A percentile compares a stretch with the other conserved stretches of the same genome.
Evolutionary conservation across 30 jellyfish, hydroid and myxozoan species (phyloP).

Genomic region (Turritopsis dohrnii): DNA sequence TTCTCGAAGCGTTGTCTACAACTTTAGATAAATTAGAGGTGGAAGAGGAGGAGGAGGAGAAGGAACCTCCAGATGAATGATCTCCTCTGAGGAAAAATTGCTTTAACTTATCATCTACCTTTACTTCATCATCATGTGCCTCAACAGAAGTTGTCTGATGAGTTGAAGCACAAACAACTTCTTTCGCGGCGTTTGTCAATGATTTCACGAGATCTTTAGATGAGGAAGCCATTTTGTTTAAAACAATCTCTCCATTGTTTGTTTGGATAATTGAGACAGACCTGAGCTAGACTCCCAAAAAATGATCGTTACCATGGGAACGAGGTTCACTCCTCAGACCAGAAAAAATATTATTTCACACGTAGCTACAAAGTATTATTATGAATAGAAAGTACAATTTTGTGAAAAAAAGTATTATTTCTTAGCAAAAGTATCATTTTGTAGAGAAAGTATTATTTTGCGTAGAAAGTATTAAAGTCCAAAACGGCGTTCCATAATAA

Average conservation of each 20-base stretch:
- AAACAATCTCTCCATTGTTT: too few species aligned
- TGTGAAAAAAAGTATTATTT: neutral
- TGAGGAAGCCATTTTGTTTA: too few species aligned
- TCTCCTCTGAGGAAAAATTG: neutral
- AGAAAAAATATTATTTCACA: neutral
- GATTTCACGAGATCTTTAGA: too few species aligned
- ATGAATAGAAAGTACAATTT: neutral
- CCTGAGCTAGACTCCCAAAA: too few species aligned
- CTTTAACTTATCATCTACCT: neutral
- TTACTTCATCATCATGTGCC: neutral
- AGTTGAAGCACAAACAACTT: too few species aligned
- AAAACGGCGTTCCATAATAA: too few species aligned
- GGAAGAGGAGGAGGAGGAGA: neutral
- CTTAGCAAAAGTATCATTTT: neutral
- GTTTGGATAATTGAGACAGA: too few species aligned
- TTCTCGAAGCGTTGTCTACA: neutral
- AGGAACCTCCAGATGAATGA: neutral
- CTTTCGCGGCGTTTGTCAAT: too few species aligned
- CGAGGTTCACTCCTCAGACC: too few species aligned
- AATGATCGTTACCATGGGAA: too few species aligned
- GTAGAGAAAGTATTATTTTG: neutral
- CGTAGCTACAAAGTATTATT: neutral
- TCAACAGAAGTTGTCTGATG: too few species aligned
- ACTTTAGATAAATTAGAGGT: neutral
- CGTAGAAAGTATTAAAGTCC: neutral